Evolutionary conservation across 2,888 invertebrate species (phyloP).

Genomic region (Nebria salina): DNA sequence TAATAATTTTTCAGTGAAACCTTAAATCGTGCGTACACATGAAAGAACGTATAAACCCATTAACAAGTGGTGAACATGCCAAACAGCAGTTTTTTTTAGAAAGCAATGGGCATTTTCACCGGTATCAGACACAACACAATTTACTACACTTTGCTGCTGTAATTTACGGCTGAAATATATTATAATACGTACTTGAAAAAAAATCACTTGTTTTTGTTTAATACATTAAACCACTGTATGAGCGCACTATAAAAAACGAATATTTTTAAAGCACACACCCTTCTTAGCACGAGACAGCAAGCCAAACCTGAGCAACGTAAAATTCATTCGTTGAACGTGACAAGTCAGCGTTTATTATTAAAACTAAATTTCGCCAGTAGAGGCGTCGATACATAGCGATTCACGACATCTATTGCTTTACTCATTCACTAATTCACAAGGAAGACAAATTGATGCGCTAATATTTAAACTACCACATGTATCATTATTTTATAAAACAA

Average conservation of each 20-base stretch:
- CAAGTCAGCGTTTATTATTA: conserved; percentile 42
- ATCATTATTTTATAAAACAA: too few relatives aligned
- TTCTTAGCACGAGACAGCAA: conserved; percentile 45
- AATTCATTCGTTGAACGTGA: conserved; percentile 32
- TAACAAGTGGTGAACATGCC: conserved; percentile 46
- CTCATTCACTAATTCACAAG: neutral
- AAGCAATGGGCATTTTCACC: conserved; percentile 37
- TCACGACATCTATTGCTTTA: neutral
- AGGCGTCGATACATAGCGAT: neutral
- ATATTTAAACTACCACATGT: too few relatives aligned
- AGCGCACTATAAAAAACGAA: conserved; percentile 52
- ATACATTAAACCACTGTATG: conserved; percentile 57
- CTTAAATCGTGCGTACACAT: conserved; percentile 24
- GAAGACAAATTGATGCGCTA: too few relatives aligned
- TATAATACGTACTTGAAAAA: conserved; percentile 42
- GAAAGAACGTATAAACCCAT: conserved; percentile 41
- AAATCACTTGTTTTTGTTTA: conserved; percentile 39
- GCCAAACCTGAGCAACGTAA: conserved; percentile 25
- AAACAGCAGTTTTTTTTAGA: conserved; percentile 43
- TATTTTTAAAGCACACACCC: conserved; percentile 55
- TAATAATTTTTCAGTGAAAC: conserved; percentile 18
- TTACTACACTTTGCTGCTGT: conserved; percentile 7
- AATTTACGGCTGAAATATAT: conserved; percentile 15
- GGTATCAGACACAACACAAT: conserved; percentile 32
- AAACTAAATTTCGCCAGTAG: neutral